Base-by-base conservation (phyloP, 92 coral and sea anemone genomes). In the Porites rus region DNA sequence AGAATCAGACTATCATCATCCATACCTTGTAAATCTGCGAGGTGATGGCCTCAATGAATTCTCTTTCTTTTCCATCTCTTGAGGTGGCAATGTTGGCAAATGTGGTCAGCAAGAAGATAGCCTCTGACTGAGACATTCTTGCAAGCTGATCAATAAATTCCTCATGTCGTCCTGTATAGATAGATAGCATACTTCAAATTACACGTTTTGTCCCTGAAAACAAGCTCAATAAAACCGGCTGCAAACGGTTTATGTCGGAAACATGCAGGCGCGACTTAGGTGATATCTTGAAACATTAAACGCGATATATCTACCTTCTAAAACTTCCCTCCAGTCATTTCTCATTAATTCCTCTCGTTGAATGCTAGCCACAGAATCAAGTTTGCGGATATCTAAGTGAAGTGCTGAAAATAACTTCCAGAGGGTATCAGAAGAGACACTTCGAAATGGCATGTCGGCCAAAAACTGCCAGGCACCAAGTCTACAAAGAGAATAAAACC, bases 381-480 rank as follows among this genome's bases (percentile, higher is more conserved):
- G 56, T 72, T 90, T 85, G 85, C 68, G 74, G 76, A 91, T 68
- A 69, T 91, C 88, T n/a, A 80, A 74, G 81, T 94, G 98, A 69
- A 94, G 88, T 6, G 93, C 92, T 72, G 92, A 88, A 79, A 93
- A 94, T 25, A 94, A 87, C 79, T 88, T 90, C 99, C 99, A 97
- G 16, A 93, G 88, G 67, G 97, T 95, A 51, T 80, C 66, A 10
- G 99, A 78, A 4, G 99, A 97, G 31, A 97, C 96, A 85, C 99
- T 97, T 8, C 80, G 83, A 91, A 95, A 97, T 5, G 99, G 99
- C 99, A 97, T 97, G 78, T 95, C 99, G 38, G 98, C 98, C 31
- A 97, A 83, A 84, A 97, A 97, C 90, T 97, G 99, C 99, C 99
- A 97, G 61, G 98, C 99, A 2, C 99, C 99, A 68, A 97, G 96